These are phyloP conservation scores for Falco berigora DNA, from an alignment of 2,797 vertebrate species.

Conservation along the genomic window DNA sequence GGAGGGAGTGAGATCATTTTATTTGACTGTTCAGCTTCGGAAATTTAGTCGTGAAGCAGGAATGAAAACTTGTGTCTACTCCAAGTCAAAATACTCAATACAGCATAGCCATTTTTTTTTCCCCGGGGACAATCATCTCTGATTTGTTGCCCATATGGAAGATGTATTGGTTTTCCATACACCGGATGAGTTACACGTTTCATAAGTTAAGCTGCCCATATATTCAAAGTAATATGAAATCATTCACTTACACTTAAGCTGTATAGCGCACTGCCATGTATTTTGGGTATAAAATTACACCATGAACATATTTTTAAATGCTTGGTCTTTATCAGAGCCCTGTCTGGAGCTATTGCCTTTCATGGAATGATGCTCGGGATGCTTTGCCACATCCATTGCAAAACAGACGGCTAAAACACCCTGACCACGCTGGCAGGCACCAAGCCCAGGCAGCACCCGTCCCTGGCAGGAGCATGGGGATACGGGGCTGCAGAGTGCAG, in stretches of 20 bases:
- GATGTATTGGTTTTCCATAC: conserved; percentile 34
- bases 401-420: not conserved
- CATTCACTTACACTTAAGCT: not conserved
- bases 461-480: too few species aligned
- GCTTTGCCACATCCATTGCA: not conserved
- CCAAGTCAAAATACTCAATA: conserved; percentile 27
- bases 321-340: not conserved
- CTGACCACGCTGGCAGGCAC: rapidly evolving
- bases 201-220: conserved; percentile 7
- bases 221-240: conserved; percentile 26
- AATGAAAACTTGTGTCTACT: conserved; percentile 45
- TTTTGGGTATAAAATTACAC: not conserved
- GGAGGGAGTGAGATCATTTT: conserved; percentile 18
- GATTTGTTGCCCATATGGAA: conserved; percentile 58
- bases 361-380: not conserved
- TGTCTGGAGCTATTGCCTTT: not conserved
- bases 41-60: conserved; percentile 49
- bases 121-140: not conserved
- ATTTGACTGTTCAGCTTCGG: conserved; percentile 28
- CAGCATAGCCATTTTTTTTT: not conserved
- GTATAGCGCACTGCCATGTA: not conserved
- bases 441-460: rapidly evolving
- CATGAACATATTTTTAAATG: not conserved
- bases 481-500: not conserved
- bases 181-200: conserved; percentile 18